These are phyloP conservation scores for Urosaurus nigricauda DNA, from an alignment of 2,797 vertebrate genomes.

Conservation along the genomic window DNA sequence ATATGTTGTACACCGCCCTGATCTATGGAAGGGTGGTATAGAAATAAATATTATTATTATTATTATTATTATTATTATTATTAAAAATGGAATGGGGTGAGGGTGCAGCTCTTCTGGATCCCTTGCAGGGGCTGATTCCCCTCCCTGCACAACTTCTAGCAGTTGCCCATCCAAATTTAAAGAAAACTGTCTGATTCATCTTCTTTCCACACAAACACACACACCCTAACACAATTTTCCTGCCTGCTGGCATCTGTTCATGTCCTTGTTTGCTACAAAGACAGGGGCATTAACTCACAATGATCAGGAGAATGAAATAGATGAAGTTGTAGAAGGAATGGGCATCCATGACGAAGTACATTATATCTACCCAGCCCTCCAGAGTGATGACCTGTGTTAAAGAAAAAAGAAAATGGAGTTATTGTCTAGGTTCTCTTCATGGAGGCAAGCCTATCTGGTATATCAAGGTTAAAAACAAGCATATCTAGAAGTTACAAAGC, in stretches of 20 bases:
- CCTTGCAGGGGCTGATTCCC: background rate
- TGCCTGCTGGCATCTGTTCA: background rate
- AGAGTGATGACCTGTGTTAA: conserved; percentile 93
- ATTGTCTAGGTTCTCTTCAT: background rate
- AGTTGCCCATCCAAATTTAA: no score
- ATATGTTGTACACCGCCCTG: no score
- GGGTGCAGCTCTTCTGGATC: no score
- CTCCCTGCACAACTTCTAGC: background rate
- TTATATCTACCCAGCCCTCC: conserved; percentile 99
- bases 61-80: no score
- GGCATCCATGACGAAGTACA: conserved; percentile 99
- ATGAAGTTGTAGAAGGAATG: conserved; percentile 99
- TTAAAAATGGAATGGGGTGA: no score
- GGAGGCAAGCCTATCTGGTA: background rate
- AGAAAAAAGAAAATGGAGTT: conserved; percentile 44
- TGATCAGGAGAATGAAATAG: conserved; percentile 97
- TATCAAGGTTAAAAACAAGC: background rate
- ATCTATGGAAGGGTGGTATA: no score
- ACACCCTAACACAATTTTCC: background rate
- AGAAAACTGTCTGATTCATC: background rate
- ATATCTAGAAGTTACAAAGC: background rate
- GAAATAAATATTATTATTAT: no score
- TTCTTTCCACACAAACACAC: background rate
- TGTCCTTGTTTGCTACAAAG: background rate
- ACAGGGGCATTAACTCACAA: conserved; percentile 82